Evolutionary conservation across 92 coral and sea anemone genomes (phyloP).

Genomic region (Chrysogorgia sp.): DNA sequence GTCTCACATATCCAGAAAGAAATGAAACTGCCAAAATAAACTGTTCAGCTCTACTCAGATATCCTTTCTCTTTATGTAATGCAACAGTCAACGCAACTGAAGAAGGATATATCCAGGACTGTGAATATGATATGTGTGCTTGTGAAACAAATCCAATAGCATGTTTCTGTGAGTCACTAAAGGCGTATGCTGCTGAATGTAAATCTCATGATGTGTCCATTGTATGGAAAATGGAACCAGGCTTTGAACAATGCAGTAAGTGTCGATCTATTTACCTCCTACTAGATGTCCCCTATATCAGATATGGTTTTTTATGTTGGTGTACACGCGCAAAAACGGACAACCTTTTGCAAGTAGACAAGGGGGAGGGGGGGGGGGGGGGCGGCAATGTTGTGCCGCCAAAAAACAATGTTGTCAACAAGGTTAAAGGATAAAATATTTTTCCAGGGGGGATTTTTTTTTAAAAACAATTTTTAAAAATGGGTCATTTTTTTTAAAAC

Average conservation of each 20-base stretch:
- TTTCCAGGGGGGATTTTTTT: too few species aligned
- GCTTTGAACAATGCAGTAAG: slow-evolving; percentile 3
- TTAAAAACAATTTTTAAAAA: too few species aligned
- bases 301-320: too few species aligned
- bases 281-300: too few species aligned
- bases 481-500: too few species aligned
- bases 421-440: too few species aligned
- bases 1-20: slow-evolving; percentile 5
- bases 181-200: slow-evolving; percentile 15
- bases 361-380: too few species aligned
- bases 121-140: slow-evolving; percentile 32
- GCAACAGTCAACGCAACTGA: slow-evolving; percentile 22
- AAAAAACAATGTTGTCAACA: too few species aligned
- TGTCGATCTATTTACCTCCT: too few species aligned
- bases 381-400: too few species aligned
- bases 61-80: slow-evolving; percentile 3
- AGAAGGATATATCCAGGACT: background rate
- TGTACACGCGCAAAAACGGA: too few species aligned
- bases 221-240: background rate
- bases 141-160: background rate
- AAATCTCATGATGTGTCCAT: background rate
- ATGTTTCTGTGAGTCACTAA: background rate
- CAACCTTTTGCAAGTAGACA: too few species aligned
- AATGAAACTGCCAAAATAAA: background rate
- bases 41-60: slow-evolving; percentile 15